phyloP scores from a whole-genome alignment of 2,888 invertebrate genomes.

The Elegia similella region DNA sequence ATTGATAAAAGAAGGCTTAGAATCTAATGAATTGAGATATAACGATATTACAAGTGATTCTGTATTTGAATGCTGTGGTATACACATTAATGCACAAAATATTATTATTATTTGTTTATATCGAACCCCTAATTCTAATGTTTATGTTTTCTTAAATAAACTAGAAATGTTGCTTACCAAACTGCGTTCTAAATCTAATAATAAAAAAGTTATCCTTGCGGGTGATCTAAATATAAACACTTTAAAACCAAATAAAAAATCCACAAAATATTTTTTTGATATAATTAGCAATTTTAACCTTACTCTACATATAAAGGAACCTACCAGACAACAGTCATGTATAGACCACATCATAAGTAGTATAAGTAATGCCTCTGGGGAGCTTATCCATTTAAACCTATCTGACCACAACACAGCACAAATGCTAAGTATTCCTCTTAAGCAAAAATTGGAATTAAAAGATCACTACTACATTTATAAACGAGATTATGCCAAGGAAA shows the following conservation, averaged over 20 bases:
- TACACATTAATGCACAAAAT: neutral
- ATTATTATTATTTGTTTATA: neutral
- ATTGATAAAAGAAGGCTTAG: no score
- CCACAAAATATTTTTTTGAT: neutral
- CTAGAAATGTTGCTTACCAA: neutral
- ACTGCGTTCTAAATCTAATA: neutral
- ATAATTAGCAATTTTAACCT: neutral
- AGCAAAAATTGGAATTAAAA: neutral
- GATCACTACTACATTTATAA: neutral
- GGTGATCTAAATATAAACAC: no score
- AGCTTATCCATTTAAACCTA: neutral
- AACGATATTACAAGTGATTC: no score
- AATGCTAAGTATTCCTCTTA: neutral
- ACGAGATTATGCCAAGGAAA: neutral
- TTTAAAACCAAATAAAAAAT: neutral
- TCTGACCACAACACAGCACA: neutral
- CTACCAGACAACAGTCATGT: neutral
- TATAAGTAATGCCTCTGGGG: neutral
- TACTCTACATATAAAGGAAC: neutral
- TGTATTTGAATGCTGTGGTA: neutral
- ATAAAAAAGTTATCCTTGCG: neutral
- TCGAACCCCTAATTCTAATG: neutral
- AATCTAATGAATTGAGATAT: no score
- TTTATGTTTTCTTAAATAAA: neutral
- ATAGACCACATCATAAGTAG: neutral